These are phyloP conservation scores for Stictocephala bisonia DNA, from an alignment of 2,888 invertebrate genomes.

Conservation along the genomic window DNA sequence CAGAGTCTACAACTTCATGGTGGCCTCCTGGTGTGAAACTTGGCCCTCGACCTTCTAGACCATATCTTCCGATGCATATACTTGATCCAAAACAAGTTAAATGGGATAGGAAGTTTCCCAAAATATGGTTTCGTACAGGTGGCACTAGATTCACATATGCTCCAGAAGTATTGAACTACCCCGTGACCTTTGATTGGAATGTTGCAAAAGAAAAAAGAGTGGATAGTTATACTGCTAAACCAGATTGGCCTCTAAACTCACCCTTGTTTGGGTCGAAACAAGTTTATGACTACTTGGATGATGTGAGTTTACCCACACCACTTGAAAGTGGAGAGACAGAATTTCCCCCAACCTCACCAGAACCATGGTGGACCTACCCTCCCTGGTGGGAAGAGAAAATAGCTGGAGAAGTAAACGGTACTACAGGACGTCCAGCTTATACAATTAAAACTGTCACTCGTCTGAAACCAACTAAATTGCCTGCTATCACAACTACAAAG, in stretches of 20 bases:
- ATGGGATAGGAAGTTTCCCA: background rate
- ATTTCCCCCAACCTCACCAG: constrained; percentile 15
- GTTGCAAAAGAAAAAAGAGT: background rate
- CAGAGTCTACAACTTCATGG: constrained; percentile 1
- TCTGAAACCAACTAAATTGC: no score
- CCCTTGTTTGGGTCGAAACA: background rate
- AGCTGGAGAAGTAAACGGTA: constrained; percentile 1
- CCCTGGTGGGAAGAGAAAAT: constrained; percentile 25
- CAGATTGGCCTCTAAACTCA: constrained; percentile 11
- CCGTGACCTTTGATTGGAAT: constrained; percentile 18
- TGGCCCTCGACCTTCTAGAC: background rate
- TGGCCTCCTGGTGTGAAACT: constrained; percentile 15
- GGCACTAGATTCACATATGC: constrained; percentile 3
- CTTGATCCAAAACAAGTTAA: background rate
- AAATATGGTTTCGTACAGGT: background rate
- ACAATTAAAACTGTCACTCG: background rate
- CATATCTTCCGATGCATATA: background rate
- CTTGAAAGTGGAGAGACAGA: constrained; percentile 15
- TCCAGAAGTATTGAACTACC: constrained; percentile 10
- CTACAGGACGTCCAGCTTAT: background rate
- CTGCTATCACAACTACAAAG: no score
- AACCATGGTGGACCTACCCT: constrained; percentile 31
- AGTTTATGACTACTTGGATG: constrained; percentile 9
- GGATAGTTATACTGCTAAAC: background rate
- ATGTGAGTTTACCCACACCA: background rate